Base-by-base conservation (phyloP, 1,140 invertebrate species). In the Diploscapter pachys region DNA sequence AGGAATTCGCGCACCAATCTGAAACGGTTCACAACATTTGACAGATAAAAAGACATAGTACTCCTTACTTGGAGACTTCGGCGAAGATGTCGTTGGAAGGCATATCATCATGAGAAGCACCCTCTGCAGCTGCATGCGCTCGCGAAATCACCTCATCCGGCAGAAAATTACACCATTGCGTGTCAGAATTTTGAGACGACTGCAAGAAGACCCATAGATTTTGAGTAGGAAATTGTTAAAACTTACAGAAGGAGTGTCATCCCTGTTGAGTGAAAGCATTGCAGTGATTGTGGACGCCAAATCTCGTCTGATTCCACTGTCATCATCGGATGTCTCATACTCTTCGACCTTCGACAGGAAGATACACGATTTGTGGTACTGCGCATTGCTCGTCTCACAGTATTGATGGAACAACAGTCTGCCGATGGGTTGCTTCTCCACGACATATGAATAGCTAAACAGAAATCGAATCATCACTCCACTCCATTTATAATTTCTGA, bases 391-490 rank as follows among this genome's bases (percentile, higher is more conserved):
- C 80, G 91, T 92, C 88, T 95, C 92, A 88, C 96, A 98, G 89
- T 94, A 99, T 87, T 93, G 91, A 64, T 94, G 89, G 88, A 99
- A 99, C 63, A 99, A 89, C 85, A 94, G 88, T 84, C 92, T 90
- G 76, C 96, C 96, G 86, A 99, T 97, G 62, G 96, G 96, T 87
- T 99, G 96, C 86, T 96, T 93, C 87, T 98, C 95, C 79, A 99
- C 93, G 79, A 99, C 91, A 90, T 94, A 98, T 84, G 92, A 91
- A 90, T 97, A 98, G 82, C 90, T 92, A 89, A 0, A 77, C 31
- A 31, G 31, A 31, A 31, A 31, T 31, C 31, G 0, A 31, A 31
- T 31, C 31, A 31, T 31, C 31, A 31, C 31, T 31, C 31, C 31
- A 31, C 31, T 31, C 31, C 31, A 31, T 31, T 1, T 31, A 31